Conservation (phyloP, 2,888 invertebrate species). For the Dicycla oo region DNA sequence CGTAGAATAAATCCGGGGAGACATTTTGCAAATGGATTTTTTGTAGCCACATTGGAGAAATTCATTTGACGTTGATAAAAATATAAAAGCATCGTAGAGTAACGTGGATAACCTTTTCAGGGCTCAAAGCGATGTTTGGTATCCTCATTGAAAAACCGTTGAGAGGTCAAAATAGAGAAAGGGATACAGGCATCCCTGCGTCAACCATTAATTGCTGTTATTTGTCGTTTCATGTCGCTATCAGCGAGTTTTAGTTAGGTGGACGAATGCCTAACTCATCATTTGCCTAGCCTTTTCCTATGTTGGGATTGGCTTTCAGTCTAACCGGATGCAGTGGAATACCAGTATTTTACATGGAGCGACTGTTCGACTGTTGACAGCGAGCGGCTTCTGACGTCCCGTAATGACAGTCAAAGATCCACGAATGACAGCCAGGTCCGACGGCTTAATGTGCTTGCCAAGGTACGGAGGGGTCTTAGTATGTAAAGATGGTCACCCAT, state of each 20-base stretch:
- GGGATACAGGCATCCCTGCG: constrained; percentile 69
- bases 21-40: constrained; percentile 81
- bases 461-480: too few species aligned
- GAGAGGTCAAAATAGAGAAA: constrained; percentile 79
- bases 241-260: neutral
- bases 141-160: constrained; percentile 85
- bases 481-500: too few species aligned
- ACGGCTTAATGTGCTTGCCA: too few species aligned
- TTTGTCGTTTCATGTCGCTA: constrained; percentile 9
- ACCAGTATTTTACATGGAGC: too few species aligned
- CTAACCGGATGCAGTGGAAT: too few species aligned
- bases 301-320: too few species aligned
- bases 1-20: constrained; percentile 65
- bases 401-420: too few species aligned
- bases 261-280: too few species aligned
- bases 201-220: constrained; percentile 37
- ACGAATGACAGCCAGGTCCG: too few species aligned
- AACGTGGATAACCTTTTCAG: constrained; percentile 85
- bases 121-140: constrained; percentile 78
- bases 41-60: constrained; percentile 79
- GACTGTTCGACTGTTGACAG: too few species aligned
- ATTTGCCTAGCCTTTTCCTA: too few species aligned
- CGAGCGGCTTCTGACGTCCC: too few species aligned
- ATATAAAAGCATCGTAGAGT: constrained; percentile 82
- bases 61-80: constrained; percentile 84